A percentile compares a stretch with the other conserved stretches of the same genome.
Evolutionary conservation across 2,888 invertebrate species (phyloP).

Genomic region (Dynastes maya): DNA sequence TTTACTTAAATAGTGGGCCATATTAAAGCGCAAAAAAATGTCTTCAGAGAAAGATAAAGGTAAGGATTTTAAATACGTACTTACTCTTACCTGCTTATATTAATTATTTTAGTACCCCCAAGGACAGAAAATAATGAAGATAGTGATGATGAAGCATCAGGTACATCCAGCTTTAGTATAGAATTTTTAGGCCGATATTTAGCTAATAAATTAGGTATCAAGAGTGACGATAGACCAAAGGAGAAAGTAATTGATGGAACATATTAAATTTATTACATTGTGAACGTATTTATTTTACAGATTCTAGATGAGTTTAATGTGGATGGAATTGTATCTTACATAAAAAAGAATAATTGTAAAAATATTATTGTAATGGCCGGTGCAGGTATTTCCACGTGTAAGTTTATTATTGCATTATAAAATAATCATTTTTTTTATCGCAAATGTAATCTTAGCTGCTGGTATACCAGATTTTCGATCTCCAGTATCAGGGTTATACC

Average conservation of each 20-base stretch:
- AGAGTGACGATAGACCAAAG: conserved; percentile 68
- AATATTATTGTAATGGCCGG: conserved; percentile 95
- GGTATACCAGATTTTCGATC: conserved; percentile 98
- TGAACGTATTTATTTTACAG: conserved; percentile 64
- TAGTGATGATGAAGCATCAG: conserved; percentile 45
- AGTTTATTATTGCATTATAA: conserved; percentile 66
- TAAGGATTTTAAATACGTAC: background rate
- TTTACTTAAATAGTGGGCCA: background rate
- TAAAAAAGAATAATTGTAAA: conserved; percentile 83
- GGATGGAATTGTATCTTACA: conserved; percentile 86
- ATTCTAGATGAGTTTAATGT: conserved; percentile 81
- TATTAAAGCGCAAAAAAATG: conserved; percentile 19
- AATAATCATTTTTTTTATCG: background rate
- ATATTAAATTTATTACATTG: background rate
- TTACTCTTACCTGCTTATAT: too few species aligned
- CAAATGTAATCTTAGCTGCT: conserved; percentile 77
- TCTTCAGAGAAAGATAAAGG: conserved; percentile 45
- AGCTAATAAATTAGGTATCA: conserved; percentile 77
- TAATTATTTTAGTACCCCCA: background rate
- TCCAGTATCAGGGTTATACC: conserved; percentile 92
- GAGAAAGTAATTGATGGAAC: conserved; percentile 51
- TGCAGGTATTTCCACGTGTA: conserved; percentile 97
- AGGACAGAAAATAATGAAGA: conserved; percentile 9
- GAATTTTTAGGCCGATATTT: conserved; percentile 79
- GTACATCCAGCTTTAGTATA: conserved; percentile 72